These are phyloP conservation scores for Malurus elegans DNA, from an alignment of 2,113 vertebrate genomes.

Conservation along the genomic window DNA sequence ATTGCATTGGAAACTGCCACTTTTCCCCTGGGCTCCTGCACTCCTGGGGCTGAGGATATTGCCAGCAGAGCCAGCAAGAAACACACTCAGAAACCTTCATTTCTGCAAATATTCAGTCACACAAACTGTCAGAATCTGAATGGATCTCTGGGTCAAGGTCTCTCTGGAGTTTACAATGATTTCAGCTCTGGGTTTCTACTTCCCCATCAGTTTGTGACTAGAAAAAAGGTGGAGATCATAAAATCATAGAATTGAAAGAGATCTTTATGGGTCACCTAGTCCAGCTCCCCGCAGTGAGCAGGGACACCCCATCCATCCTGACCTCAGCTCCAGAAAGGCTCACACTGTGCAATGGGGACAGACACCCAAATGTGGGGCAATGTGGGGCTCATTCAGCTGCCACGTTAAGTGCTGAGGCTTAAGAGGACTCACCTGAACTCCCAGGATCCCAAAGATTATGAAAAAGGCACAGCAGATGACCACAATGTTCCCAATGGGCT, in stretches of 20 bases:
- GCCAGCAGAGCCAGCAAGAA: background rate
- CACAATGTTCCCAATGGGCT: slow-evolving; percentile 98
- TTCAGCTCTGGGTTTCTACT: background rate
- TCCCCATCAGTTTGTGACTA: background rate
- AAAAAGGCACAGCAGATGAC: slow-evolving; percentile 99
- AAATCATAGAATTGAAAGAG: background rate
- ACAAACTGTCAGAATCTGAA: background rate
- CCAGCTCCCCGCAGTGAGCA: background rate
- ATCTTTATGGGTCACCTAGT: background rate
- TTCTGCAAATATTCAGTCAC: background rate
- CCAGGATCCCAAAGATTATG: slow-evolving; percentile 98
- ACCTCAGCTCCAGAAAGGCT: background rate
- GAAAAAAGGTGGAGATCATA: background rate
- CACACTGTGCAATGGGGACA: background rate
- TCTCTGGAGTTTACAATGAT: background rate
- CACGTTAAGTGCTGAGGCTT: background rate
- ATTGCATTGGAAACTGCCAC: background rate
- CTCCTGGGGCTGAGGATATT: background rate
- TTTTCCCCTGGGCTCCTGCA: background rate
- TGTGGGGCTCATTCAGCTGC: accelerated
- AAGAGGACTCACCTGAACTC: slow-evolving; percentile 88
- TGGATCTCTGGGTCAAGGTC: background rate
- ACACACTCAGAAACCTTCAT: background rate
- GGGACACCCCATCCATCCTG: background rate
- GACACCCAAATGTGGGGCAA: background rate